Percentiles rank a stretch among this genome's conserved stretches.
These are phyloP conservation scores for Spongia lamella DNA, from an alignment of 37 sponge, comb jelly and placozoan species.

Conservation along the genomic window DNA sequence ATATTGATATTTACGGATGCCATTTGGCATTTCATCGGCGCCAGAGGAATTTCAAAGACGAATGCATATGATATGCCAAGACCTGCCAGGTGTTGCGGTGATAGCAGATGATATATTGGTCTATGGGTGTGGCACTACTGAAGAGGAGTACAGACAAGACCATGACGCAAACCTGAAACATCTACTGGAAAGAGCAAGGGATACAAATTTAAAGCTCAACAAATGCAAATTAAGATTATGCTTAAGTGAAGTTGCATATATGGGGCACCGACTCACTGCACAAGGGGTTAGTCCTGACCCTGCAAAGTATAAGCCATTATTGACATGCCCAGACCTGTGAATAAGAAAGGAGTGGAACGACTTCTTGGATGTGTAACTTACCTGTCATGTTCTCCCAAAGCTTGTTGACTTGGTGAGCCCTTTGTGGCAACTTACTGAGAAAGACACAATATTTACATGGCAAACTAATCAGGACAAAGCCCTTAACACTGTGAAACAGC, in stretches of 20 bases:
- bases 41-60: constrained; percentile 32
- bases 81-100: constrained; percentile 29
- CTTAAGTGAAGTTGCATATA: constrained; percentile 2
- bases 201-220: constrained; percentile 6
- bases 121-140: constrained; percentile 14
- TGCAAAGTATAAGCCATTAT: too few relatives aligned
- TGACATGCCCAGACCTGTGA: too few relatives aligned
- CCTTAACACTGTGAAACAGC: too few relatives aligned
- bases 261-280: neutral
- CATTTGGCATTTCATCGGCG: constrained; percentile 32
- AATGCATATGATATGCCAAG: constrained; percentile 10
- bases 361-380: too few relatives aligned
- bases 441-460: too few relatives aligned
- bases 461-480: too few relatives aligned
- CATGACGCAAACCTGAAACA: constrained; percentile 2
- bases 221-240: constrained; percentile 1
- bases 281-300: constrained; percentile 13
- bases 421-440: too few relatives aligned
- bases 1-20: constrained; percentile 13
- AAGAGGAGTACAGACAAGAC: constrained; percentile 17
- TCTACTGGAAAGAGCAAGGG: constrained; percentile 17
- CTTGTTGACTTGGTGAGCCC: too few relatives aligned
- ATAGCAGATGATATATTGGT: constrained; percentile 40
- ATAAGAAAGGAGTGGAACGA: too few relatives aligned
- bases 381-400: too few relatives aligned